Evolutionary conservation across 2,113 vertebrate species (phyloP).

Genomic region (Saguinus imperator): DNA sequence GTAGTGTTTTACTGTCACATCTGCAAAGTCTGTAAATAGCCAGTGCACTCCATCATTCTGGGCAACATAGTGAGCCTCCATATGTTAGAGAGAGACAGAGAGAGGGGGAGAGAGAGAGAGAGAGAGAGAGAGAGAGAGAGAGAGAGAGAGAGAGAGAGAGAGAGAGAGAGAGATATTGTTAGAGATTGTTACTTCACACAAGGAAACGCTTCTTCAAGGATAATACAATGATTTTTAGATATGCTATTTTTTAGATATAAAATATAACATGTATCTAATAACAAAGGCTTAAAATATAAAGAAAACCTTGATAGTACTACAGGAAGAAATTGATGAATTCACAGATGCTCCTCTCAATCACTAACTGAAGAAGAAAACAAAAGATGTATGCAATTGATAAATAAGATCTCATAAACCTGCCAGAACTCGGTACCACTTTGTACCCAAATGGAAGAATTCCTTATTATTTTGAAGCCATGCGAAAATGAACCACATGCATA

Average conservation of each 20-base stretch:
- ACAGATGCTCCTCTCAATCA: neutral
- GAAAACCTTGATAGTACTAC: neutral
- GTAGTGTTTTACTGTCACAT: neutral
- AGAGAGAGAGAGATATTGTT: neutral
- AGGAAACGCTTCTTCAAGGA: neutral
- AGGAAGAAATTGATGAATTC: neutral
- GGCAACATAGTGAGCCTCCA: neutral
- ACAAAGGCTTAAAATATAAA: neutral
- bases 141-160: no score
- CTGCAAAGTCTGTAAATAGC: neutral
- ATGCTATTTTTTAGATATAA: neutral
- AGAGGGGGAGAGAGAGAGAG: no score
- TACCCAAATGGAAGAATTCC: neutral
- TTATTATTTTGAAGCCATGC: accelerated
- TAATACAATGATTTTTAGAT: neutral
- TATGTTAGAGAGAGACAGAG: neutral
- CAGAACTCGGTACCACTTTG: neutral
- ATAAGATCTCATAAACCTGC: accelerated
- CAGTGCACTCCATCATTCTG: neutral
- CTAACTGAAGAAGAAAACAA: neutral
- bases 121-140: no score
- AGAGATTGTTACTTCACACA: neutral
- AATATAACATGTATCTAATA: neutral
- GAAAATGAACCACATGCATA: accelerated
- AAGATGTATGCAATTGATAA: neutral